Percentiles rank a stretch among this genome's conserved stretches.
Conservation (phyloP, 2,888 invertebrate genomes). For the Hybos culiciformis region DNA sequence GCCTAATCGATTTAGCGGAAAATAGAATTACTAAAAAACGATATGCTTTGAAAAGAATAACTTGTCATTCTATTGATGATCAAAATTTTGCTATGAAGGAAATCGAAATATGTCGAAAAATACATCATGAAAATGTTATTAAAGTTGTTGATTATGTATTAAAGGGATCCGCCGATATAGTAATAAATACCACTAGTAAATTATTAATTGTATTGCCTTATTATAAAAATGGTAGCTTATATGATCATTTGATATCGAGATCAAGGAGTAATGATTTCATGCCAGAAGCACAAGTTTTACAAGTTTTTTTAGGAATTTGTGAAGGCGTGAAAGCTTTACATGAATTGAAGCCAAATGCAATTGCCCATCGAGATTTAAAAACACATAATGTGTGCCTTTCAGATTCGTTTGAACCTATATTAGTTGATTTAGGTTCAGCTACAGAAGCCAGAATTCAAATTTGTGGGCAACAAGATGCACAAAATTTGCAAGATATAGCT, state of each 20-base stretch:
- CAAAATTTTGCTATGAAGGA: constrained; percentile 57
- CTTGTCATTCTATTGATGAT: constrained; percentile 67
- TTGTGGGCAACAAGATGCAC: constrained; percentile 53
- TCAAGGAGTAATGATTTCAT: constrained; percentile 45
- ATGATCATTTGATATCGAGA: constrained; percentile 50
- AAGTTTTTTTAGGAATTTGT: constrained; percentile 58
- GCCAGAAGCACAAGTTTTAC: constrained; percentile 48
- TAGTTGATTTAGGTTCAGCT: constrained; percentile 73
- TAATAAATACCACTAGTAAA: constrained; percentile 54
- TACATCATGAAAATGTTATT: constrained; percentile 60
- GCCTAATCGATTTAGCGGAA: constrained; percentile 63
- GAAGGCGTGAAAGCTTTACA: constrained; percentile 63
- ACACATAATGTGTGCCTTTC: constrained; percentile 69
- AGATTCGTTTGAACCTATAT: constrained; percentile 53
- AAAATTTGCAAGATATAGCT: constrained; percentile 61
- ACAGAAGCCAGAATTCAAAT: constrained; percentile 48
- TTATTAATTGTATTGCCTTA: constrained; percentile 62
- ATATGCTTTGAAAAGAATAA: constrained; percentile 66
- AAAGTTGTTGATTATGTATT: constrained; percentile 54
- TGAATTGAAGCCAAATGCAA: constrained; percentile 52
- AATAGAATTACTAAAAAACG: constrained; percentile 47
- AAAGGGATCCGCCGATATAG: constrained; percentile 49
- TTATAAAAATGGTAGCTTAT: constrained; percentile 62
- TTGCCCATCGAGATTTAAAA: constrained; percentile 75
- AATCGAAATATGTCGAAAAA: constrained; percentile 54